Conservation (phyloP, 2,797 vertebrate genomes). For the Lagothrix lagotricha region DNA sequence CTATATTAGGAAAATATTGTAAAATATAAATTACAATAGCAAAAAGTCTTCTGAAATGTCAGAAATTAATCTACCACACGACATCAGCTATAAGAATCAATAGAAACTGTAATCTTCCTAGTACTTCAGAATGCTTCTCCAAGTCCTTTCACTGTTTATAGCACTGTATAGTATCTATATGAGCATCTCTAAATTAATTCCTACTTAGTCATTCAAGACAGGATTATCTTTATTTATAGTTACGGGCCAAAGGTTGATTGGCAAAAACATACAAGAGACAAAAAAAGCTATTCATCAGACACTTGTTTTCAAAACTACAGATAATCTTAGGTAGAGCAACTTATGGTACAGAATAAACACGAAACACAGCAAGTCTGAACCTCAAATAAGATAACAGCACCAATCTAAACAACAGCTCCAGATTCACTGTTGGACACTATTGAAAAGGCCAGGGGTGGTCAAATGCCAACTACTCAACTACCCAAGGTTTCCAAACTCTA, state of each 20-base stretch:
- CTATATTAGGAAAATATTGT: neutral
- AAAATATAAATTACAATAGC: neutral
- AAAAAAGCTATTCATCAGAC: neutral
- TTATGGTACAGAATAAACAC: neutral
- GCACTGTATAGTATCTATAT: neutral
- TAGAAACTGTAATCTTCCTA: neutral
- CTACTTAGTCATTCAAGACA: neutral
- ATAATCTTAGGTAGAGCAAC: neutral
- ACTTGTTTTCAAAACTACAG: slow-evolving; percentile 22
- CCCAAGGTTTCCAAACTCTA: neutral
- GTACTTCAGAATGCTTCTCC: neutral
- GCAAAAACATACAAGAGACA: slow-evolving; percentile 22
- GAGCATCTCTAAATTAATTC: slow-evolving; percentile 26
- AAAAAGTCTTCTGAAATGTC: slow-evolving; percentile 54
- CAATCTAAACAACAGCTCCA: neutral
- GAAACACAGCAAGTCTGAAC: neutral
- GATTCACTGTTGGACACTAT: neutral
- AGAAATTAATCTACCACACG: neutral
- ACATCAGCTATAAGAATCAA: neutral
- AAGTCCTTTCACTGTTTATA: neutral
- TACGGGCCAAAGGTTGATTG: neutral
- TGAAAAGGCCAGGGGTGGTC: neutral
- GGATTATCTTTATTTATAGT: neutral
- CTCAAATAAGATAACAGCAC: slow-evolving; percentile 24
- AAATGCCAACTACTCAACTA: neutral